phyloP scores from a whole-genome alignment of 2,113 vertebrate species.

The Spea multiplicata region DNA sequence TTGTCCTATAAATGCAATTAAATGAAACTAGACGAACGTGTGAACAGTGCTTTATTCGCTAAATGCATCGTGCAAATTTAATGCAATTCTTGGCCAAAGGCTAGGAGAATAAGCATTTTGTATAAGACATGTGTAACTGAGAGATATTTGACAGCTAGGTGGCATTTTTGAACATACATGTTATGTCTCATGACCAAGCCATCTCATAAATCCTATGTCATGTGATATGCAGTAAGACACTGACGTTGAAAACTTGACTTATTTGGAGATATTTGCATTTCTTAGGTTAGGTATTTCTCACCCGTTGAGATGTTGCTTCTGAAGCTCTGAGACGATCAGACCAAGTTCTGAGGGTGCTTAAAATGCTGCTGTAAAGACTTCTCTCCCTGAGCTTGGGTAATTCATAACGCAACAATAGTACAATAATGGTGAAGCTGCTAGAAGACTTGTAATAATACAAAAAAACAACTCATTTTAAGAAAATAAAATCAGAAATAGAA shows the following conservation, averaged over 20 bases:
- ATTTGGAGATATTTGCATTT: constrained; percentile 21
- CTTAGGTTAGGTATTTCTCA: constrained; percentile 67
- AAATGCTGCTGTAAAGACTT: constrained; percentile 44
- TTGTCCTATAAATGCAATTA: too few species aligned
- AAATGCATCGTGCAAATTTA: too few species aligned
- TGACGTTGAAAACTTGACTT: background rate
- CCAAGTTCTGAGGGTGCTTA: constrained; percentile 35
- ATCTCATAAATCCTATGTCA: constrained; percentile 18
- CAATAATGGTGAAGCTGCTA: constrained; percentile 10
- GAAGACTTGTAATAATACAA: constrained; percentile 54
- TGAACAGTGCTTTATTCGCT: too few species aligned
- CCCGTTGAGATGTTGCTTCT: constrained; percentile 32
- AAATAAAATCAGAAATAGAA: constrained; percentile 1
- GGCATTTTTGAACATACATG: constrained; percentile 23
- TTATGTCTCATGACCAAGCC: constrained; percentile 5
- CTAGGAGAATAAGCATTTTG: background rate
- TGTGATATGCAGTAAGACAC: constrained; percentile 11
- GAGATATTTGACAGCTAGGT: background rate
- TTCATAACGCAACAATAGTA: background rate
- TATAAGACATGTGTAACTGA: background rate
- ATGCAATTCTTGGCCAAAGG: too few species aligned
- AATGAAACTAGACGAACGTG: too few species aligned
- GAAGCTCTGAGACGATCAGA: constrained; percentile 9
- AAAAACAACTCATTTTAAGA: background rate
- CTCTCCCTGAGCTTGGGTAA: background rate